Evolutionary conservation across 2,113 vertebrate genomes (phyloP).

Genomic region (Corvus moneduloides): DNA sequence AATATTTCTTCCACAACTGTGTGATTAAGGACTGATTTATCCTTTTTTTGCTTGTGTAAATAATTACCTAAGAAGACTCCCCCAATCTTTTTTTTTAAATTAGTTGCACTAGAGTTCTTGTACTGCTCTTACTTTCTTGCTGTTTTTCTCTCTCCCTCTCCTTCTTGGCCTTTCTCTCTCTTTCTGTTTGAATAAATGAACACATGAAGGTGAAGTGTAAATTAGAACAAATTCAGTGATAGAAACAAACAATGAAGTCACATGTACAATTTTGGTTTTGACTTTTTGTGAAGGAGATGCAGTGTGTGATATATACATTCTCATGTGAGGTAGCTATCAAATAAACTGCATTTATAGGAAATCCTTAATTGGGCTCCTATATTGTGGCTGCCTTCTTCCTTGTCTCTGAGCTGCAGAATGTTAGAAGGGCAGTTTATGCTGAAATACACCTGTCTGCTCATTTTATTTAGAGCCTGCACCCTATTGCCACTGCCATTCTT

Average conservation of each 20-base stretch:
- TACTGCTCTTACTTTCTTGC: background rate
- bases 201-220: background rate
- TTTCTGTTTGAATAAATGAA: background rate
- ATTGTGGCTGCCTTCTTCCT: background rate
- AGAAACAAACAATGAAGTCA: background rate
- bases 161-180: background rate
- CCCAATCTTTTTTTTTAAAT: background rate
- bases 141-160: background rate
- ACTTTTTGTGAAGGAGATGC: constrained; percentile 47
- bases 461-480: background rate
- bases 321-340: background rate
- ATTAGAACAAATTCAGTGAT: background rate
- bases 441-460: background rate
- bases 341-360: constrained; percentile 32
- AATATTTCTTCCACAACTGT: background rate
- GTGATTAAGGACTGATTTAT: background rate
- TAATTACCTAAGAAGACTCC: background rate
- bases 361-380: background rate
- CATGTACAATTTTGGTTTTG: background rate
- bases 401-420: background rate
- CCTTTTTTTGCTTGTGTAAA: background rate
- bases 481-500: background rate
- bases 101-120: background rate
- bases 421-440: background rate
- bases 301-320: background rate